Percentiles rank a stretch among this genome's conserved stretches.
Evolutionary conservation across 2,888 invertebrate genomes (phyloP).

Genomic region (Willowsia nigromaculata): DNA sequence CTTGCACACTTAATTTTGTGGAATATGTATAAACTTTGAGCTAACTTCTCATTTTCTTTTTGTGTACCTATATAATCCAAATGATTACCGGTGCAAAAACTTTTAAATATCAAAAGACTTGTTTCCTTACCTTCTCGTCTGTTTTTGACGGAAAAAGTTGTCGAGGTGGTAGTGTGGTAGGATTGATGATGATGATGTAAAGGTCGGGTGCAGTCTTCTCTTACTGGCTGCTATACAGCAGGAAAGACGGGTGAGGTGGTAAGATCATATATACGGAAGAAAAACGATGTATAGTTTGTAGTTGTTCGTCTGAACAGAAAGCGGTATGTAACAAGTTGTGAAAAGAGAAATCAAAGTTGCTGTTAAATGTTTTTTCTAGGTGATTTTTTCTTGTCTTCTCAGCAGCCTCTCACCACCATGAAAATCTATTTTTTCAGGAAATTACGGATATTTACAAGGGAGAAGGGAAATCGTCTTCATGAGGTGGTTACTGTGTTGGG

Average conservation of each 20-base stretch:
- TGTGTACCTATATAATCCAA: constrained; percentile 61
- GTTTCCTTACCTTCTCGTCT: constrained; percentile 61
- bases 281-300: neutral
- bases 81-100: constrained; percentile 70
- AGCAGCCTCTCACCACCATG: constrained; percentile 33
- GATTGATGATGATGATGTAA: constrained; percentile 41
- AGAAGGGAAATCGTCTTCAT: constrained; percentile 58
- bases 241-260: neutral
- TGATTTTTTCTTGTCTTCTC: constrained; percentile 35
- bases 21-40: constrained; percentile 20
- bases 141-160: constrained; percentile 64
- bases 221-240: neutral
- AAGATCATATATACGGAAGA: neutral
- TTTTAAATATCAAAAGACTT: constrained; percentile 68
- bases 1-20: neutral
- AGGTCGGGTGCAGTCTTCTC: neutral
- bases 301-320: neutral
- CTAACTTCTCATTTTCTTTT: constrained; percentile 61
- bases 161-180: neutral
- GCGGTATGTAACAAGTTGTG: constrained; percentile 44
- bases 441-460: constrained; percentile 63
- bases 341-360: constrained; percentile 65
- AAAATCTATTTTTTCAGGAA: constrained; percentile 55
- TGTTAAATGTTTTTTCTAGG: constrained; percentile 59
- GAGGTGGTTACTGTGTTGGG: constrained; percentile 67